Conservation (phyloP, 2,888 invertebrate genomes). For the Sarcophaga subvicina region DNA sequence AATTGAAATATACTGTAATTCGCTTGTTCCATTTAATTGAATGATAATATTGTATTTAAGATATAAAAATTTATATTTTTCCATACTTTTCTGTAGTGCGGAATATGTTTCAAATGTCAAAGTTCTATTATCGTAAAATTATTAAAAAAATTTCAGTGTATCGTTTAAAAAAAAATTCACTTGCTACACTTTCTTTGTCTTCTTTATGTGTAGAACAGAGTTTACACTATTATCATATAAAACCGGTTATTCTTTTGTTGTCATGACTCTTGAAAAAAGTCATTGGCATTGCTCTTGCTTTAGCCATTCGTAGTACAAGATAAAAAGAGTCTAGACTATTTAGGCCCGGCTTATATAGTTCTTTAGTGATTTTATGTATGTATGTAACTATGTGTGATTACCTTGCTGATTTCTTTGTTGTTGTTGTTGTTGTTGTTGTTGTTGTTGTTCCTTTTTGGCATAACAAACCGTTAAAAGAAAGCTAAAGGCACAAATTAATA, state of each 20-base stretch:
- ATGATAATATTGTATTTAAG: too few species aligned
- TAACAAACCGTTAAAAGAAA: conserved; percentile 70
- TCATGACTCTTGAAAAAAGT: background rate
- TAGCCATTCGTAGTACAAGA: background rate
- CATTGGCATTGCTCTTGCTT: conserved; percentile 41
- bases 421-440: conserved; percentile 49
- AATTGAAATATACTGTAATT: too few species aligned
- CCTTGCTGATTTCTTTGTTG: conserved; percentile 76
- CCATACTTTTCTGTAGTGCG: too few species aligned
- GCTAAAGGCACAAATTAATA: conserved; percentile 72
- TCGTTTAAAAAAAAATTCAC: conserved; percentile 11
- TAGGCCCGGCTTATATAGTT: background rate
- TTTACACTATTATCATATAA: conserved; percentile 1
- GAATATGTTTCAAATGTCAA: too few species aligned
- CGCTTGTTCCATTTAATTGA: too few species aligned
- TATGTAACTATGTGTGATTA: conserved; percentile 60
- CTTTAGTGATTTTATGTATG: background rate
- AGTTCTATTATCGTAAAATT: background rate
- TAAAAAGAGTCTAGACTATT: conserved; percentile 23
- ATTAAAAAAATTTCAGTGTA: conserved; percentile 7
- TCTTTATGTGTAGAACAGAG: conserved; percentile 16
- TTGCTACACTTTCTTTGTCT: conserved; percentile 25
- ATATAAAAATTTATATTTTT: too few species aligned
- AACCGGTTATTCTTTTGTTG: conserved; percentile 36
- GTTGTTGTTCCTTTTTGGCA: conserved; percentile 67